A percentile compares a stretch with the other conserved stretches of the same genome.
phyloP scores from a whole-genome alignment of 2,888 invertebrate species.

The Chamaedrilus cognettii region DNA sequence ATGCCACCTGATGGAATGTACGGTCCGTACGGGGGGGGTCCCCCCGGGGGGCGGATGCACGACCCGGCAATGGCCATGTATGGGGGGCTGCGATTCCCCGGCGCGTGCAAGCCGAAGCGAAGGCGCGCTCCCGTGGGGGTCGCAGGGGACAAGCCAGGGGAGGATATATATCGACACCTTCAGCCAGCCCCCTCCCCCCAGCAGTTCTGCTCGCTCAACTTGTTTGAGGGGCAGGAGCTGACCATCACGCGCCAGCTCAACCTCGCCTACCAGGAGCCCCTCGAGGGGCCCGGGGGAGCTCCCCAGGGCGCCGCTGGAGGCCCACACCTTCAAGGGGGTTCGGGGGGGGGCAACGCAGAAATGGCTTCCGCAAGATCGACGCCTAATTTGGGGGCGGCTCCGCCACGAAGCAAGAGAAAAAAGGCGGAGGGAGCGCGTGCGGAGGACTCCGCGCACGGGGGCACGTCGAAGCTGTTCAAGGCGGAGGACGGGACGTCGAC shows the following conservation, averaged over 20 bases:
- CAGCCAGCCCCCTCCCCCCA: slow-evolving; percentile 91
- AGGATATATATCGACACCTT: slow-evolving; percentile 70
- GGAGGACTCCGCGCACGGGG: not conserved
- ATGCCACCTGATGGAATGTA: slow-evolving; percentile 37
- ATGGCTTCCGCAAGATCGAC: too few species aligned
- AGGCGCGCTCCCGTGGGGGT: slow-evolving; percentile 35
- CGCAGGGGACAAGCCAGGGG: slow-evolving; percentile 60
- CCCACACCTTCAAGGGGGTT: not conserved
- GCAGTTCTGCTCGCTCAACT: slow-evolving; percentile 93
- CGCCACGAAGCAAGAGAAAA: not conserved
- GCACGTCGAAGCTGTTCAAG: not conserved
- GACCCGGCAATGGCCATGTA: slow-evolving; percentile 32
- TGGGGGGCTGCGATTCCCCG: slow-evolving; percentile 58
- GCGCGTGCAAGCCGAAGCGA: slow-evolving; percentile 47
- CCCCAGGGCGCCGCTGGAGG: not conserved
- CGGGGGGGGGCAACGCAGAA: not conserved
- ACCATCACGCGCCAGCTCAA: slow-evolving; percentile 96
- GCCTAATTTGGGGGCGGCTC: not conserved
- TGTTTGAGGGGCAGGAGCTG: slow-evolving; percentile 94
- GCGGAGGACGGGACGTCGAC: not conserved
- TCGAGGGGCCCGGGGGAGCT: not conserved
- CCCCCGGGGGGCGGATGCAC: slow-evolving; percentile 52
- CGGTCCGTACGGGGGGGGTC: slow-evolving; percentile 30
- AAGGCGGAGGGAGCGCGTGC: not conserved
- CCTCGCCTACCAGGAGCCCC: slow-evolving; percentile 67